phyloP scores from a whole-genome alignment of 1,140 invertebrate species.

The Drosophila persimilis region DNA sequence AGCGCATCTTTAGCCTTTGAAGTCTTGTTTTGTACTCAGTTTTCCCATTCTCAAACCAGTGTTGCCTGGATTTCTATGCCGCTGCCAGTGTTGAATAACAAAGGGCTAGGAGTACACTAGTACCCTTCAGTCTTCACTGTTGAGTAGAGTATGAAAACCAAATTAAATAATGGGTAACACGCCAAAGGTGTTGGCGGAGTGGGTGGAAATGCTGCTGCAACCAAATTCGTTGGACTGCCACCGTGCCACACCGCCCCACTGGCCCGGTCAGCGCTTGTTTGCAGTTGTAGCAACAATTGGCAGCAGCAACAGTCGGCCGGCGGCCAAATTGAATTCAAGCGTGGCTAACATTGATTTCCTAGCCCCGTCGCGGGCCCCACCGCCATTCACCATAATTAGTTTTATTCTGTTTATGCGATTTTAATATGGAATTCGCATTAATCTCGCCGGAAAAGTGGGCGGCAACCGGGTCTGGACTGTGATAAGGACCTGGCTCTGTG shows the following conservation, averaged over 20 bases:
- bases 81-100: neutral
- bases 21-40: no score
- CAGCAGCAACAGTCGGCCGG: slow-evolving; percentile 8
- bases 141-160: slow-evolving; percentile 36
- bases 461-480: slow-evolving; percentile 42
- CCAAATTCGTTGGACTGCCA: slow-evolving; percentile 16
- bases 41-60: no score
- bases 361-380: neutral
- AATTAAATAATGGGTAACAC: slow-evolving; percentile 56
- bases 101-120: no score
- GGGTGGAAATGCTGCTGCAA: slow-evolving; percentile 51
- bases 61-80: no score
- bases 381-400: slow-evolving; percentile 58
- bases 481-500: slow-evolving; percentile 61
- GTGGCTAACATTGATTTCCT: slow-evolving; percentile 70
- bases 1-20: no score
- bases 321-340: slow-evolving; percentile 70
- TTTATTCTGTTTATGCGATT: slow-evolving; percentile 71
- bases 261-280: slow-evolving; percentile 27
- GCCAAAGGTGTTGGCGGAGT: slow-evolving; percentile 36
- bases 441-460: slow-evolving; percentile 51
- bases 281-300: slow-evolving; percentile 62
- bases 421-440: slow-evolving; percentile 63
- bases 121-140: neutral
- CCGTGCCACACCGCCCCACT: slow-evolving; percentile 17